phyloP scores from a whole-genome alignment of 1,140 invertebrate species.

The Matsumurasca onukii region DNA sequence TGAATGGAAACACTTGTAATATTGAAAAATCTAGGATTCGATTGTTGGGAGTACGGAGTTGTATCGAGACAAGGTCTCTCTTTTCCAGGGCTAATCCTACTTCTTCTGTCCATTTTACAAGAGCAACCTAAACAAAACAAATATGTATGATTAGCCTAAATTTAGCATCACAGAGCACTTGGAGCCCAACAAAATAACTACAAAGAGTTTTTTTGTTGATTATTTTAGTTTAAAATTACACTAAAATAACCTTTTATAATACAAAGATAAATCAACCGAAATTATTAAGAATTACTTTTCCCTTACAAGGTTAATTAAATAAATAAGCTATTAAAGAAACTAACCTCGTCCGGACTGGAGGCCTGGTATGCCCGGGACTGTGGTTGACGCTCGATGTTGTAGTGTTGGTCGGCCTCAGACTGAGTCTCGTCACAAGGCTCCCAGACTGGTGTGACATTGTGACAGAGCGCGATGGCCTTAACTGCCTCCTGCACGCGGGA shows the following conservation, averaged over 20 bases:
- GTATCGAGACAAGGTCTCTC: slow-evolving; percentile 76
- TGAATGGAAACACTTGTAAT: slow-evolving; percentile 97
- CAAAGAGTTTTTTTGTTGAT: too few species aligned
- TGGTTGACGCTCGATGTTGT: slow-evolving; percentile 37
- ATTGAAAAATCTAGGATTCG: slow-evolving; percentile 80
- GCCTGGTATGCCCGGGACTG: slow-evolving; percentile 60
- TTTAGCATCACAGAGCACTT: too few species aligned
- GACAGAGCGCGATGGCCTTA: slow-evolving; percentile 92
- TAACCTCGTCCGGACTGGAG: slow-evolving; percentile 95
- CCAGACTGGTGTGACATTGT: slow-evolving; percentile 98
- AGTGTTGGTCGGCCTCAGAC: slow-evolving; percentile 67
- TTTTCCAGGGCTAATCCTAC: slow-evolving; percentile 64
- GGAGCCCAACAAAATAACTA: too few species aligned
- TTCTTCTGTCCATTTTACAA: slow-evolving; percentile 76
- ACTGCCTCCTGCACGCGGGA: slow-evolving; percentile 89
- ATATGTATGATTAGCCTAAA: too few species aligned
- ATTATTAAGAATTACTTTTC: too few species aligned
- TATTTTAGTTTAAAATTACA: too few species aligned
- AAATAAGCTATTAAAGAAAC: too few species aligned
- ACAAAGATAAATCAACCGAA: too few species aligned
- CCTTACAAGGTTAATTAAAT: too few species aligned
- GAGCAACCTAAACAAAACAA: slow-evolving; percentile 60
- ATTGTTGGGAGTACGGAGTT: slow-evolving; percentile 72
- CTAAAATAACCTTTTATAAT: too few species aligned
- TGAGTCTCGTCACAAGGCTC: slow-evolving; percentile 65